phyloP scores from a whole-genome alignment of 1,140 invertebrate genomes.

The Paramacrobiotus metropolitanus region DNA sequence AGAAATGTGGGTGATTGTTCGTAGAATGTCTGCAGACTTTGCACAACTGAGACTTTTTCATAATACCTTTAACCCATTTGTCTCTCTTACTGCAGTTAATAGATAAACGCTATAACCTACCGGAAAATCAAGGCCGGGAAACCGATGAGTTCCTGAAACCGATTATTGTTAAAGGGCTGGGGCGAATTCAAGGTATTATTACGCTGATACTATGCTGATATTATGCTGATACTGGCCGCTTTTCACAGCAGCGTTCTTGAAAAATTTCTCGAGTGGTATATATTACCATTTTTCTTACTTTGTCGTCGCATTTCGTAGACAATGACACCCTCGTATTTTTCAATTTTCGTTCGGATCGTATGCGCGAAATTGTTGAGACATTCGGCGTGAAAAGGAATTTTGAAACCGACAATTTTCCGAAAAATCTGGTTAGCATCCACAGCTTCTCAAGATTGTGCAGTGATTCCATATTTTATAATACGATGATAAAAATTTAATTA shows the following conservation, averaged over 20 bases:
- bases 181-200: background rate
- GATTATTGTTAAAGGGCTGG: conserved; percentile 21
- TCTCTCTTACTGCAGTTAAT: conserved; percentile 10
- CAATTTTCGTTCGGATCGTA: conserved; percentile 26
- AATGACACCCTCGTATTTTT: conserved; percentile 27
- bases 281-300: conserved; percentile 6
- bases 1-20: background rate
- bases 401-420: conserved; percentile 18
- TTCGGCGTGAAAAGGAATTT: conserved; percentile 24
- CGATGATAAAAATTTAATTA: background rate
- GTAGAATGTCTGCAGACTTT: no score
- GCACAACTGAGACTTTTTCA: background rate
- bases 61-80: background rate
- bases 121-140: conserved; percentile 13
- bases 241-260: no score
- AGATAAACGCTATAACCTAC: conserved; percentile 16
- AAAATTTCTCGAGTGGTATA: background rate
- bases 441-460: background rate
- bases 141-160: conserved; percentile 30
- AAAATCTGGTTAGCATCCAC: conserved; percentile 7
- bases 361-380: conserved; percentile 24
- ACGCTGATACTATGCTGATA: background rate
- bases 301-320: no score
- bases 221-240: no score
- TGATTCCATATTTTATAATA: background rate